These are phyloP conservation scores for Clarias pachynema DNA, from an alignment of 2,797 vertebrate genomes.

Conservation along the genomic window DNA sequence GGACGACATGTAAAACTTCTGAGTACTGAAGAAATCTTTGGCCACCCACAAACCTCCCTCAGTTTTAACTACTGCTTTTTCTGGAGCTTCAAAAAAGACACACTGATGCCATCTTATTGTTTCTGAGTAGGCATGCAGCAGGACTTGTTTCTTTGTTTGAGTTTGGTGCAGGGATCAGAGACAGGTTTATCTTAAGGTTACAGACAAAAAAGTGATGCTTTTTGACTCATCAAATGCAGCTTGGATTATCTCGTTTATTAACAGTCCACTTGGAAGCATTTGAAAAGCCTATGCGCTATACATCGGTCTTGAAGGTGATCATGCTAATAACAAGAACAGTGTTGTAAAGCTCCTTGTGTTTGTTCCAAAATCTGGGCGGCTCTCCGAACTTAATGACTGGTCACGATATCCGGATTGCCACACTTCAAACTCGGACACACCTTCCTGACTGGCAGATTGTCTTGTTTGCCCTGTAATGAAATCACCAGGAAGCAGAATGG, in stretches of 20 bases:
- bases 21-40: conserved; percentile 21
- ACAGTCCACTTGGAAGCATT: conserved; percentile 39
- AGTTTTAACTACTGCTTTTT: background rate
- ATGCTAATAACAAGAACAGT: background rate
- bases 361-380: background rate
- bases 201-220: conserved; percentile 28
- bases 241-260: conserved; percentile 48
- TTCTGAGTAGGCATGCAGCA: background rate
- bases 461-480: conserved; percentile 20
- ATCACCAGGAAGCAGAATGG: background rate
- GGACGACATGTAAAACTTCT: conserved; percentile 23
- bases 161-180: conserved; percentile 14
- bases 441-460: conserved; percentile 19
- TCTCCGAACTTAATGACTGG: background rate
- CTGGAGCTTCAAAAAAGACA: conserved; percentile 16
- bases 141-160: background rate
- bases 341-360: background rate
- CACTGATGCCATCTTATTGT: background rate
- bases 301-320: background rate
- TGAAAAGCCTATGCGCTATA: conserved; percentile 13
- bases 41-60: background rate
- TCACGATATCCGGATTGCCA: background rate
- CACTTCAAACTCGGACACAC: conserved; percentile 4
- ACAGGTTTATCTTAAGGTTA: conserved; percentile 31
- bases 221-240: conserved; percentile 35